Base-by-base conservation (phyloP, 1,140 invertebrate genomes). In the Aphelinus certus region DNA sequence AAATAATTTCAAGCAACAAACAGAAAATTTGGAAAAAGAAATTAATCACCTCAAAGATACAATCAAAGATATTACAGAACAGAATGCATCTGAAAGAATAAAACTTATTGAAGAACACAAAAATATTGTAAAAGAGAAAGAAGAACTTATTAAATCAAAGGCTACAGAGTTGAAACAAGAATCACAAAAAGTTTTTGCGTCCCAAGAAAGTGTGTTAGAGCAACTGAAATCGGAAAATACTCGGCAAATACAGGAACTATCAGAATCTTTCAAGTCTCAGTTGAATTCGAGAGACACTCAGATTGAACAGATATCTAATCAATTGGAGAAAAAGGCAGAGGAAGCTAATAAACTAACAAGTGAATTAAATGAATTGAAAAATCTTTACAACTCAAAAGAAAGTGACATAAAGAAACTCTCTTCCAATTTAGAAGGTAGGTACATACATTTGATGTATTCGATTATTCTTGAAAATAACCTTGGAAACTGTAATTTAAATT, bases 291-390 rank as follows among this genome's bases (percentile, higher is more conserved):
- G 87, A 45, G 84, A 84, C 42, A 81, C 87, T 46, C 76, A 86
- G 49, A 84, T 88, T 26, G 75, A 83, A 63, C 83, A 89, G 78
- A 75, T 90, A 55, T 81, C 78, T 7, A 78, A 53, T 7, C 75
- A 83, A 67, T 75, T 89, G 1, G 84, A 89, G 73, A 79, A 84
- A 61, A 87, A 89, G 67, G 85, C 89, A 77, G 79, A 81, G 7
- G 88, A 91, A 79, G 85, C 81, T 68, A 87, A 91, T 49, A 88
- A 88, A 80, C 79, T 88, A 58, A 84, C 87, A 57, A 81, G 78
- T 63, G 86, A 90, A 79, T 79, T 87, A 57, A 65, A 78, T 0
- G 60, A 76, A 73, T 78, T 80, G 9, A 77, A 81, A 76, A 80
- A 74, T 60, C 62, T 77, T 56, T 73, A 73, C 64, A 69, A 80